phyloP scores from a whole-genome alignment of 1,140 invertebrate genomes.

The Anastatus disparis region DNA sequence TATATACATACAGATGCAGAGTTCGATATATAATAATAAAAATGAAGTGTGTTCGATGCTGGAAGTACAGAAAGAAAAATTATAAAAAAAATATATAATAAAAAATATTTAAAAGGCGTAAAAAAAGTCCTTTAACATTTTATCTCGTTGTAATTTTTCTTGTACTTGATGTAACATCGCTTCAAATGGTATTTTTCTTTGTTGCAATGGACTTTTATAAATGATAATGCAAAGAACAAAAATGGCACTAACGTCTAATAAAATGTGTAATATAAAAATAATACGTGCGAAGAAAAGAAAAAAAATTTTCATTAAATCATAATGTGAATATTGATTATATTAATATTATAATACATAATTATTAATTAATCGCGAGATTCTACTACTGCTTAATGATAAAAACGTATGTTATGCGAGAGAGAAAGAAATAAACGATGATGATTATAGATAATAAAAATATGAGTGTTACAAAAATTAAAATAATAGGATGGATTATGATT shows the following conservation, averaged over 20 bases:
- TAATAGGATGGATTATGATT: conserved; percentile 31
- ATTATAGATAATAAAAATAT: conserved; percentile 36
- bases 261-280: conserved; percentile 31
- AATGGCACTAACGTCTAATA: conserved; percentile 7
- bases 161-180: not conserved
- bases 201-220: not conserved
- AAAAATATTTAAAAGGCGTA: not conserved
- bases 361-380: conserved; percentile 32
- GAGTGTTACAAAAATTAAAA: conserved; percentile 46
- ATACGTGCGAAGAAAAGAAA: conserved; percentile 10
- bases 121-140: not conserved
- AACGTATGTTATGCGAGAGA: conserved; percentile 6
- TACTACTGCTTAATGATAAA: conserved; percentile 41
- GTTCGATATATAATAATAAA: conserved; percentile 24
- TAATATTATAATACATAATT: conserved; percentile 30
- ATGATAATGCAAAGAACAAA: not conserved
- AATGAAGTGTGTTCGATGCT: not conserved
- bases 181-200: not conserved
- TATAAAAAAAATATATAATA: conserved; percentile 6
- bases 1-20: not conserved
- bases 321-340: conserved; percentile 38
- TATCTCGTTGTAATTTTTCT: conserved; percentile 16
- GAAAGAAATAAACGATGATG: too few relatives aligned
- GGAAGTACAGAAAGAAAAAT: not conserved
- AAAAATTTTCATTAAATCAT: conserved; percentile 14